Base-by-base conservation (phyloP, 2,888 invertebrate genomes). In the Rugalucina vietnamica region DNA sequence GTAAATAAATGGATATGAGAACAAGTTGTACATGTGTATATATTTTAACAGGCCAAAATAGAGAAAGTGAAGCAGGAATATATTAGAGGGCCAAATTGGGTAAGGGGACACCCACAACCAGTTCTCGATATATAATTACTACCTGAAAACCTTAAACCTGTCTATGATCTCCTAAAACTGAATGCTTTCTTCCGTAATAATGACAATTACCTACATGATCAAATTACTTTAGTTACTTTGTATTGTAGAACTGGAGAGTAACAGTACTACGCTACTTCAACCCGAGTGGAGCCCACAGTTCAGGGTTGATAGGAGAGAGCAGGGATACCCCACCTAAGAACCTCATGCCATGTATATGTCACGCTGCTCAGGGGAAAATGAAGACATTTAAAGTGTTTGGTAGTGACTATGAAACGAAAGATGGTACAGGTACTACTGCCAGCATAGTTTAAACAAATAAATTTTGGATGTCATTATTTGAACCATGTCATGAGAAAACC, bases 331-430 rank as follows among this genome's bases (percentile, higher is more conserved):
- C 97, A 89, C 99, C 98, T 93, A 97, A 98, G 82, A 99, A 99
- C 95, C 96, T 99, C 80, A 98, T 99, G 98, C 99, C 99, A 0
- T 98, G 97, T 95, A 98, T 99, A 95, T 97, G 98, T 14, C 98
- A 94, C 88, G 99, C 98, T 39, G 99, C 99, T 0, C 96, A 98
- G 10, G 98, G 98, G 21, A 97, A 97, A 93, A 97, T 98, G 93
- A 96, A 97, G 0, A 96, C 96, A 80, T 96, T 99, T 0, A 97
- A 97, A 5, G 97, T 99, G 74, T 99, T 97, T 93, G 99, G 99
- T 14, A 97, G 97, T 82, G 98, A 99, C 95, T 99, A 99, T 93
- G 97, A 97, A 83, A 99, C 98, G 0, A 96, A 96, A 37, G 98
- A 99, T 95, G 98, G 98, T 83, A 99, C 98, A 91, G 97, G 99